Base-by-base conservation (phyloP, 2,113 vertebrate genomes). In the Eulemur macaco region DNA sequence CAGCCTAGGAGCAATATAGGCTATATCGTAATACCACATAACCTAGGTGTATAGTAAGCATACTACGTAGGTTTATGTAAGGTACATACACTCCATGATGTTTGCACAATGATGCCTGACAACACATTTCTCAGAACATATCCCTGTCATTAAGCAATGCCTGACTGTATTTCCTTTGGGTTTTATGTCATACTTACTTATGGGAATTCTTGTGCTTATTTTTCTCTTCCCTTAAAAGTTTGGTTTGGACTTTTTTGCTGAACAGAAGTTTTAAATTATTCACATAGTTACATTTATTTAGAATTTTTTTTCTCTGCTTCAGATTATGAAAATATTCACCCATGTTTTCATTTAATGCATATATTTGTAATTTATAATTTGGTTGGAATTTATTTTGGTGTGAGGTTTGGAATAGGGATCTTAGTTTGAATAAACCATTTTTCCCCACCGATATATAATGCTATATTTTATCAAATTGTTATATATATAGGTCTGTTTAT, bases 181-280 rank as follows among this genome's bases (percentile, higher is more conserved):
- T 37, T 94, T 21, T 83, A 52, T 64, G 17, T 85, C 20, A 31
- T 69, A 63, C 20, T 76, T 66, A 47, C 5, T 69, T 66, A 21
- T 68, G 6, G 18, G 10, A 89, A 71, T 77, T 96, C 15, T 25
- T 93, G 7, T 5, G 54, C 45, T 84, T 47, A 18, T 18, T 31
- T 81, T 68, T 63, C 31, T 58, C 14, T 50, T 80, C 15, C 66
- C 34, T 85, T 80, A 88, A 54, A 54, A 74, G 31, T 94, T 92
- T 66, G 12, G 0, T 63, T 81, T 90, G 10, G 23, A 39, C 10
- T n/a, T 95, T 31, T 73, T 50, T 58, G 29, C 60, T 94, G 18
- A 95, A 60, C 42, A 74, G 18, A 94, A 64, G 18, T 93, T 91
- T 83, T 69, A 82, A 54, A 31, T 47, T 84, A 90, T 95, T 47